Conservation (phyloP, 2,113 vertebrate species). For the Gracilinanus agilis region DNA sequence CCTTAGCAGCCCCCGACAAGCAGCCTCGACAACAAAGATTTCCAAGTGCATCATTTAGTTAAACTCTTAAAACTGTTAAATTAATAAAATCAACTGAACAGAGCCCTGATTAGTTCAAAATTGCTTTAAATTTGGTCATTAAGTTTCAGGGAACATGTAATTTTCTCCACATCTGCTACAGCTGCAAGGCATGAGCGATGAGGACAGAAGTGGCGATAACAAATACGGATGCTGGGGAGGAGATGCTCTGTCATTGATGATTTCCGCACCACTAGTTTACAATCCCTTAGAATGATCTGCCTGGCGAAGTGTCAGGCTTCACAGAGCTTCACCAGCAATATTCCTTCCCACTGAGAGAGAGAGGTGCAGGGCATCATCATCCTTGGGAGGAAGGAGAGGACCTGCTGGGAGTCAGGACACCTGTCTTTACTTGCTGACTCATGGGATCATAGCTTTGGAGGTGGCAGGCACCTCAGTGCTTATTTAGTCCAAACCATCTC, state of each 20-base stretch:
- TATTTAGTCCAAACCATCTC: background rate
- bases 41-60: slow-evolving; percentile 62
- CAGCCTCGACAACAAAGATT: slow-evolving; percentile 56
- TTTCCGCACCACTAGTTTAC: slow-evolving; percentile 21
- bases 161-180: slow-evolving; percentile 77
- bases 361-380: background rate
- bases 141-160: slow-evolving; percentile 75
- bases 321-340: background rate
- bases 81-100: slow-evolving; percentile 78
- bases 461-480: background rate
- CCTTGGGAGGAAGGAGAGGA: background rate
- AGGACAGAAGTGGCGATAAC: slow-evolving; percentile 20
- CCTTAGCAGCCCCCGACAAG: slow-evolving; percentile 16
- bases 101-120: slow-evolving; percentile 75
- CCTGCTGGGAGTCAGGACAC: background rate
- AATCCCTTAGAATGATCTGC: background rate
- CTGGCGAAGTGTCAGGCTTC: background rate
- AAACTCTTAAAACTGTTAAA: slow-evolving; percentile 72
- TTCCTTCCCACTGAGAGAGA: background rate
- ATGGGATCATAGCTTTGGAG: background rate
- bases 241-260: slow-evolving; percentile 10
- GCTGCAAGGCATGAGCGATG: slow-evolving; percentile 47
- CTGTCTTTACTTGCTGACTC: background rate
- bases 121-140: slow-evolving; percentile 79
- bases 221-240: background rate